Evolutionary conservation across 2,797 vertebrate genomes (phyloP), one percentile per base, ranked within the genome.

Genomic region (Lithobates pipiens): DNA sequence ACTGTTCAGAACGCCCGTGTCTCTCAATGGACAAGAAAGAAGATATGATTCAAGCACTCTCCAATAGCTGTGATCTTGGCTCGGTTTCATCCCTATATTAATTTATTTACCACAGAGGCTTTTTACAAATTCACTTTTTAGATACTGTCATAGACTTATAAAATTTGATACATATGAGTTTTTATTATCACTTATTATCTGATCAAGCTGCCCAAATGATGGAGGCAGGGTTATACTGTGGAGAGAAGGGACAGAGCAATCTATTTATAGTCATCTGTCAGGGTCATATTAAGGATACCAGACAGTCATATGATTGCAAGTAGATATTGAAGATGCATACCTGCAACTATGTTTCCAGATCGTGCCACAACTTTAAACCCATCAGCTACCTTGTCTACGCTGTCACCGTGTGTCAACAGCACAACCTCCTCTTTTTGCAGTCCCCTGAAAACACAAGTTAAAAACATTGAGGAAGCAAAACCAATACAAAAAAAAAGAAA

Each of bases 371-470:
- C 96, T 91, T 99, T 99, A 93, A 99, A 99, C 76, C 97, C 98
- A 88, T 99, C 98, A 36, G 98, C 98, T 69, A 99, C 98, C 93
- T 99, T 99, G 93, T 99, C 98, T 88, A 99, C 98, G 0, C 98
- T 99, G 80, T 99, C 98, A 84, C 98, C 98, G 0, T 99, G 98
- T 46, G 98, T 99, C 88, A 99, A 94, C 83, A 99, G 93, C 85
- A 99, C 98, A 76, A 97, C 91, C 87, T 99, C 98, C 89, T 99
- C 98, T 91, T 99, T 99, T 93, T 99, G 97, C 89, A 99, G 96
- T 84, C 98, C 97, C 91, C 98, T 99, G 89, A 85, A 89, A 3
- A 75, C 76, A 86, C 78, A 86, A 21, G 77, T 67, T 27, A 44
- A 87, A 87, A 69, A 23, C 6, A 61, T 84, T 63, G 61, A 25